Base-by-base conservation (phyloP, 2,888 invertebrate species). In the Spodoptera picta region DNA sequence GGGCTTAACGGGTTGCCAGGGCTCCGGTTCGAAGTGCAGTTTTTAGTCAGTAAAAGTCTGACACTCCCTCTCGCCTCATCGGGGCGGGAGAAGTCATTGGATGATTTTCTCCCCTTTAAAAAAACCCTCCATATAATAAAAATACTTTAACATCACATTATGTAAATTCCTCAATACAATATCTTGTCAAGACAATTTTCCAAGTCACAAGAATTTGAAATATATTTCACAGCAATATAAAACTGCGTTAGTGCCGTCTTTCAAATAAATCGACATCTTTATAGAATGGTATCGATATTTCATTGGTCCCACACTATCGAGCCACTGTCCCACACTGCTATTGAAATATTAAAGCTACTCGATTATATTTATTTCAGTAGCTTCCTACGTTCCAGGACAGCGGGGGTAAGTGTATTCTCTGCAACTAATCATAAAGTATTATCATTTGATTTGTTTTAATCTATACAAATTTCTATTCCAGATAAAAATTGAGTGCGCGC, bases 241-340 rank as follows among this genome's bases (percentile, higher is more conserved):
- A 65, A 76, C 60, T 65, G 73, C 73, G 73, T 63, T 56, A 51
- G 56, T n/a, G 50, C 49, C 60, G 73, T 73, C 65, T 76, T 60
- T 69, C 65, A 79, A 69, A 77, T 68, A 66, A 79, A 77, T 79
- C 72, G 76, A 61, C 73, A 58, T 76, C 54, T 67, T 67, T 73
- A 59, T 77, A 60, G 56, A 73, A 77, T 74, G 57, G 75, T 69
- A 63, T 69, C 80, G 75, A 78, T 78, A 78, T 80, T 69, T 67
- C 68, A 77, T 67, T 74, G 80, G 66, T 45, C 65, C 75, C 64
- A 74, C 78, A 74, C 77, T 77, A 77, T 80, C 80, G 75, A 9
- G 27, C 41, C 60, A 66, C 63, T 57, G 67, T 64, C 68, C 45
- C 64, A 46, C 62, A 71, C 57, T 74, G 23, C 11, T 44, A 52